phyloP scores from a whole-genome alignment of 2,113 vertebrate species.

The Neodon shergylaensis region DNA sequence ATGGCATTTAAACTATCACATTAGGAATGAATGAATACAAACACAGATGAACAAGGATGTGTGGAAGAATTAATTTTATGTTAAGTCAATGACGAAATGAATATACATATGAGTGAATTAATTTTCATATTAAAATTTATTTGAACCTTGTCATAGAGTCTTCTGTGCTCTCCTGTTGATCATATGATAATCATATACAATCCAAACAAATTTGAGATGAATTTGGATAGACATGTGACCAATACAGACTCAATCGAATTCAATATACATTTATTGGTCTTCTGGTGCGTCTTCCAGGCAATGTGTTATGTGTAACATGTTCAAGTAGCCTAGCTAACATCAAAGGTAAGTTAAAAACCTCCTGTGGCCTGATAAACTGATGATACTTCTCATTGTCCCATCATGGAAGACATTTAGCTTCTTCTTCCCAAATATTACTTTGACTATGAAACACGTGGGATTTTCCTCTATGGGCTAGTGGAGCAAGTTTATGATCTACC shows the following conservation, averaged over 20 bases:
- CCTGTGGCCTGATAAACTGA: background rate
- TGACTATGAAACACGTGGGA: background rate
- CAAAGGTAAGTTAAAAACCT: background rate
- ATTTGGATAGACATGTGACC: background rate
- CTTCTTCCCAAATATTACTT: background rate
- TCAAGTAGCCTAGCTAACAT: background rate
- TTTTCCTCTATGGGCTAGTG: background rate
- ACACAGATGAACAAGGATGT: background rate
- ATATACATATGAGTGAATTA: background rate
- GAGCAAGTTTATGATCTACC: background rate
- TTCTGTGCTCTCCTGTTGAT: background rate
- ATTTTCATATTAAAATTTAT: background rate
- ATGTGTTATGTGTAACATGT: background rate
- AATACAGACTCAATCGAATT: background rate
- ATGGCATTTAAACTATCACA: background rate
- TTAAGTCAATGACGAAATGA: background rate
- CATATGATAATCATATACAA: background rate
- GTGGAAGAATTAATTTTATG: background rate
- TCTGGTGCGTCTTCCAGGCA: background rate
- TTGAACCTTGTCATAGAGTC: background rate
- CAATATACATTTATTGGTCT: background rate
- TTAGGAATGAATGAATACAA: slow-evolving; percentile 9
- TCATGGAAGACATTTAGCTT: background rate
- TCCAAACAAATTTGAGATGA: background rate
- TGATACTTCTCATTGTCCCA: background rate